A percentile compares a stretch with the other conserved stretches of the same genome.
These are phyloP conservation scores for Falco biarmicus DNA, from an alignment of 2,797 vertebrate species.

Conservation along the genomic window DNA sequence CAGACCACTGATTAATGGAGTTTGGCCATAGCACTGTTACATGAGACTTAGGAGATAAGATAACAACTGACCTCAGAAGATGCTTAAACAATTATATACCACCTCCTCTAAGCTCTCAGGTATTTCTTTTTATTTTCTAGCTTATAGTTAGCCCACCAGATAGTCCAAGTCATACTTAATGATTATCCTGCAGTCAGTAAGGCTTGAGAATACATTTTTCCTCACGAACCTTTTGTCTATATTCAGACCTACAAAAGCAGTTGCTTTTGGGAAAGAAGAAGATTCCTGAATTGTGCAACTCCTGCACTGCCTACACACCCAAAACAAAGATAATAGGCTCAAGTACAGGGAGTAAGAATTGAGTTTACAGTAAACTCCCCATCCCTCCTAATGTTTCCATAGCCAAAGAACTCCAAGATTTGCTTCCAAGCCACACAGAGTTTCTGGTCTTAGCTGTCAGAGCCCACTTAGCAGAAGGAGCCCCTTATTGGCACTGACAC, in stretches of 20 bases:
- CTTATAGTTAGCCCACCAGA: not conserved
- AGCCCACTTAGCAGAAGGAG: not conserved
- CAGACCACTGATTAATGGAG: not conserved
- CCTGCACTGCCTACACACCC: not conserved
- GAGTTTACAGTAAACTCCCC: not conserved
- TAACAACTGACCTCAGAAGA: not conserved
- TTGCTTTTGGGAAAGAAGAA: not conserved
- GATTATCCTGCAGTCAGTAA: not conserved
- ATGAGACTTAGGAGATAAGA: not conserved
- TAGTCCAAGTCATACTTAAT: not conserved
- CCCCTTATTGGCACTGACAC: not conserved
- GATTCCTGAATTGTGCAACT: not conserved
- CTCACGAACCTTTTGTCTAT: not conserved
- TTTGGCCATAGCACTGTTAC: not conserved
- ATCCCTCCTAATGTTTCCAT: not conserved
- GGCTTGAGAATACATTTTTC: not conserved
- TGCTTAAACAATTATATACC: not conserved
- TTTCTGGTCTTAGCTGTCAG: not conserved
- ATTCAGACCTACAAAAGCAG: not conserved
- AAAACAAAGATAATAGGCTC: not conserved
- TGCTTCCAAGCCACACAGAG: not conserved
- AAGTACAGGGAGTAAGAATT: not conserved
- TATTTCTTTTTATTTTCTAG: not conserved
- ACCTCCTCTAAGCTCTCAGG: not conserved
- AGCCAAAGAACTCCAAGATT: not conserved